Evolutionary conservation across 2,113 vertebrate genomes (phyloP).

Genomic region (Mirounga angustirostris): DNA sequence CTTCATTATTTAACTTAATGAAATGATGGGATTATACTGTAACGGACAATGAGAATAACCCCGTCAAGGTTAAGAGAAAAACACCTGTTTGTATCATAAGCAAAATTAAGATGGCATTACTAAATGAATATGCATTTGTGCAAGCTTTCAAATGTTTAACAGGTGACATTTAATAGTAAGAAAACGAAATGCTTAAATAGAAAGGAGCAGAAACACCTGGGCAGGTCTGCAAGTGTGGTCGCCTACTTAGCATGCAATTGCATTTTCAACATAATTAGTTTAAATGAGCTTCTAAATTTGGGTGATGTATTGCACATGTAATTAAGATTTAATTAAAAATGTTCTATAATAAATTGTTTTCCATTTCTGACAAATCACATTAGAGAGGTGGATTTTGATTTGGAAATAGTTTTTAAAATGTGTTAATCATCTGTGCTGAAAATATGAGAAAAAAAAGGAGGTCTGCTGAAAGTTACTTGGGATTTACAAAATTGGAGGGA

Average conservation of each 20-base stretch:
- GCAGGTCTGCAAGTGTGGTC: constrained; percentile 78
- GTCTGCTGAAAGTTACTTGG: constrained; percentile 64
- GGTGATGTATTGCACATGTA: constrained; percentile 75
- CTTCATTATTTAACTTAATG: constrained; percentile 65
- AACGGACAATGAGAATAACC: constrained; percentile 52
- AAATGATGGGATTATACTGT: constrained; percentile 33
- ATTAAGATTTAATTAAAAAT: constrained; percentile 86
- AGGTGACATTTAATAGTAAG: constrained; percentile 80
- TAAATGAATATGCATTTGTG: constrained; percentile 76
- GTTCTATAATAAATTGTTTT: constrained; percentile 79
- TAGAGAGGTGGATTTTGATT: constrained; percentile 80
- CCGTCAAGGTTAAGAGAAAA: constrained; percentile 74
- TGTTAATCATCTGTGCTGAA: constrained; percentile 76
- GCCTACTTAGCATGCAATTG: constrained; percentile 76
- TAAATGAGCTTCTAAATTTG: constrained; percentile 83
- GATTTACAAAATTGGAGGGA: constrained; percentile 57
- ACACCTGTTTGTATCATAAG: constrained; percentile 71
- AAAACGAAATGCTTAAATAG: constrained; percentile 80
- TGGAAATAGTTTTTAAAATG: constrained; percentile 65
- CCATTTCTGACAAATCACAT: constrained; percentile 80
- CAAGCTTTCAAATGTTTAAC: constrained; percentile 71
- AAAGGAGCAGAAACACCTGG: constrained; percentile 80
- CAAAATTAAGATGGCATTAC: constrained; percentile 66
- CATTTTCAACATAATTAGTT: constrained; percentile 78
- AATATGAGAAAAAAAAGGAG: constrained; percentile 66